Evolutionary conservation across 2,797 vertebrate species (phyloP), one percentile per base, ranked within the genome.

Genomic region (Hypotaenidia okinawae): DNA sequence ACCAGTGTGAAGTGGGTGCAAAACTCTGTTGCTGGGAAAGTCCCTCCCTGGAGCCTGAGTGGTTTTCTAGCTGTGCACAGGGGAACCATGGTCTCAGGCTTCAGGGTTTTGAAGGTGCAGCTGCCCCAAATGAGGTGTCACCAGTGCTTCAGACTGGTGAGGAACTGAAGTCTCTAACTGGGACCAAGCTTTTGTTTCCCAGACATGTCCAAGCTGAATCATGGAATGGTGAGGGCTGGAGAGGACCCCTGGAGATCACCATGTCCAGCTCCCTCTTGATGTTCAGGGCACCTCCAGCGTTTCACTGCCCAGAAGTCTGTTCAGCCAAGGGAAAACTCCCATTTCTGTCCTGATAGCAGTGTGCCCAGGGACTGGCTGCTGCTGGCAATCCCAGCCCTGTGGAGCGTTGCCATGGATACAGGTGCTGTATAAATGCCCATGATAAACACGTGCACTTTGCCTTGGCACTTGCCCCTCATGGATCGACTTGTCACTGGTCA

Each of bases 391-490:
- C n/a, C 17, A 41, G 61, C 61, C 15, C 4, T 37, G 6, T 16
- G 0, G 63, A 43, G 30, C 4, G 16, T 30, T 73, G 27, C 45
- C 87, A 2, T 16, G 37, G 35, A 2, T 51, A 11, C 5, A 70
- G 58, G 30, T 9, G 2, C 8, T 55, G 32, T 33, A 16, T 32
- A n/a, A 57, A 35, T 43, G 41, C 41, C 41, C 41, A 17, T 43
- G 41, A 16, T 32, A n/a, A 57, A n/a, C 28, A 47, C 10, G 3
- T 23, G 22, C 21, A 47, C 45, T 47, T 47, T 47, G 45, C 54
- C 55, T 5, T 37, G 11, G 39, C 10, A 11, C 63, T 32, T 15
- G 17, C 4, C 5, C 1, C 0, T 30, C 13, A 27, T 35, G 9
- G n/a, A 16, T 43, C 16, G 18, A 13, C 33, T 45, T 72, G 22